phyloP scores from a whole-genome alignment of 2,113 vertebrate species.

The Gadus macrocephalus region DNA sequence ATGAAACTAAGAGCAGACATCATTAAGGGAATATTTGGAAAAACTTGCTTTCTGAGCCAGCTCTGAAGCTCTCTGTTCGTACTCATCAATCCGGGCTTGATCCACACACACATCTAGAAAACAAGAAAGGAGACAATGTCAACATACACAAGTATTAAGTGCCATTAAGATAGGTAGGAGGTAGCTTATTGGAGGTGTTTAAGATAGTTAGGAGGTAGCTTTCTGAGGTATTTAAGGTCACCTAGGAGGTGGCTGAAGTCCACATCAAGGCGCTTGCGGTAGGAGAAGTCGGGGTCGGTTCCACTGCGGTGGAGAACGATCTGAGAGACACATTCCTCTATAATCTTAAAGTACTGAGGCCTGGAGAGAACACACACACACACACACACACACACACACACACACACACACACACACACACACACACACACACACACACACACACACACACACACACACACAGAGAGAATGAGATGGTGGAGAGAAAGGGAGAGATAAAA shows the following conservation, averaged over 20 bases:
- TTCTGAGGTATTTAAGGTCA: conserved; percentile 57
- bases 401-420: too few relatives aligned
- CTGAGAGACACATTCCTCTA: conserved; percentile 95
- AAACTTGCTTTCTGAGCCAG: conserved; percentile 83
- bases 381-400: too few relatives aligned
- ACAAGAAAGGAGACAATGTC: not conserved
- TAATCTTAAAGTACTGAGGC: conserved; percentile 95
- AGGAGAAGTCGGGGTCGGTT: conserved; percentile 92
- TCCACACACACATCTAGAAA: conserved; percentile 87
- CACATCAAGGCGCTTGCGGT: conserved; percentile 91
- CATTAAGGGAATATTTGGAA: not conserved
- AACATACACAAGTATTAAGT: not conserved
- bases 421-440: too few relatives aligned
- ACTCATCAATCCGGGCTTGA: conserved; percentile 85
- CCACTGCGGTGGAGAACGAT: conserved; percentile 92
- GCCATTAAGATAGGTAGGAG: not conserved
- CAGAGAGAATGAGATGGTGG: too few relatives aligned
- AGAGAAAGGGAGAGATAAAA: not conserved
- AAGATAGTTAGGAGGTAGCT: conserved; percentile 81
- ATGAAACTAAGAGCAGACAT: too few relatives aligned
- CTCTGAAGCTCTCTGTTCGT: conserved; percentile 82
- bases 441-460: too few relatives aligned
- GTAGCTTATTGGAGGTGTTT: not conserved
- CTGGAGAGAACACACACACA: conserved; percentile 57
- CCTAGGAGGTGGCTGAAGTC: conserved; percentile 90